These are phyloP conservation scores for Catagonus wagneri DNA, from an alignment of 2,113 vertebrate species.

Conservation along the genomic window DNA sequence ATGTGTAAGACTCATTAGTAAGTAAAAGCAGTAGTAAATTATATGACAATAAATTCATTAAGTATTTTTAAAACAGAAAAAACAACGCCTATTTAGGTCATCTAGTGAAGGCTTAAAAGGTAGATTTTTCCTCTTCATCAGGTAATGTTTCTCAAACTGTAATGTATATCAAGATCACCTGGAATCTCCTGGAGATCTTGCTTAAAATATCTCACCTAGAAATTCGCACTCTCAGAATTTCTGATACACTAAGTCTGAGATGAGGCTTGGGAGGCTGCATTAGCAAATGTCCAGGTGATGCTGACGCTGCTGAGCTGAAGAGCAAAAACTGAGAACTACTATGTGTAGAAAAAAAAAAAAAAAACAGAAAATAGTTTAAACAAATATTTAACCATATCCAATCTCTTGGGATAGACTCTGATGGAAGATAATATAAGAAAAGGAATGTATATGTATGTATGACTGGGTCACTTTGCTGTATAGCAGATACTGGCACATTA, in stretches of 20 bases:
- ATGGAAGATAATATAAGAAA: too few species aligned
- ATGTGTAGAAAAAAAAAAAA: not conserved
- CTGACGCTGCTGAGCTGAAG: not conserved
- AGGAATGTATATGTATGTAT: too few species aligned
- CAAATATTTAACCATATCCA: not conserved
- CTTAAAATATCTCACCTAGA: not conserved
- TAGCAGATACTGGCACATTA: too few species aligned
- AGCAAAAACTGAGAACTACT: not conserved
- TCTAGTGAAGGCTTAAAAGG: not conserved
- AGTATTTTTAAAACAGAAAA: not conserved
- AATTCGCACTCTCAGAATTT: not conserved
- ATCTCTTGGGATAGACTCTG: too few species aligned
- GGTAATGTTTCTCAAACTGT: not conserved
- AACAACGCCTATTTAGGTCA: not conserved
- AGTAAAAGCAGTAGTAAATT: not conserved
- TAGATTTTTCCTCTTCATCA: not conserved
- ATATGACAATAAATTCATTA: not conserved
- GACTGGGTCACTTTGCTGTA: too few species aligned
- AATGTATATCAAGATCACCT: not conserved
- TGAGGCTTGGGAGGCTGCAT: not conserved
- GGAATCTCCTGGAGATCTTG: not conserved
- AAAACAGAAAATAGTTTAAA: too few species aligned
- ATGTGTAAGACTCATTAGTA: not conserved
- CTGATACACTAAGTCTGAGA: not conserved
- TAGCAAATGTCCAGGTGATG: not conserved